phyloP scores from a whole-genome alignment of 2,888 invertebrate species.

The Latrodectus hesperus region DNA sequence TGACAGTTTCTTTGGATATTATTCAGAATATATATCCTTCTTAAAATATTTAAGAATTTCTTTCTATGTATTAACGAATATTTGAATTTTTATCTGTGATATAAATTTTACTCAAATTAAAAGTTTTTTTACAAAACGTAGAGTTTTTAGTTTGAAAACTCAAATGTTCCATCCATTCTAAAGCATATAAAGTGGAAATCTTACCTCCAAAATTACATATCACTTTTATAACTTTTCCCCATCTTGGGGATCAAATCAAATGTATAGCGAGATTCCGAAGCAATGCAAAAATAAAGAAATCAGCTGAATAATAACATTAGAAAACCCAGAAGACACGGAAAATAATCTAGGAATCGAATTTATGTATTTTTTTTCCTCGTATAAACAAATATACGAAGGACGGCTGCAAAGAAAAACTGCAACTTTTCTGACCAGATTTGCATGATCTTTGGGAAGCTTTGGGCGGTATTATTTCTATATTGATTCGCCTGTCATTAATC shows the following conservation, averaged over 20 bases:
- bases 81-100: no score
- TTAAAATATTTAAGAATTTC: no score
- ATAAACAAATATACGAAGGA: constrained; percentile 1
- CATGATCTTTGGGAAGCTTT: constrained; percentile 43
- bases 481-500: constrained; percentile 52
- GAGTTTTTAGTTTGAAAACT: no score
- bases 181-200: no score
- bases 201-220: not conserved
- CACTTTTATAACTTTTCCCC: not conserved
- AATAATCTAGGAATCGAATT: not conserved
- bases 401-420: not conserved
- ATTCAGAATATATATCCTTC: no score
- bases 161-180: no score
- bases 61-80: no score
- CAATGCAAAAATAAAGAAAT: not conserved
- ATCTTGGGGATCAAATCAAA: not conserved
- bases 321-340: not conserved
- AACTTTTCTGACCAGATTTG: constrained; percentile 35
- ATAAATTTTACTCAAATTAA: no score
- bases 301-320: not conserved
- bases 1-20: no score
- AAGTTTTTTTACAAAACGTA: no score
- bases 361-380: not conserved
- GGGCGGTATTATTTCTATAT: constrained; percentile 43
- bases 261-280: not conserved